Base-by-base conservation (phyloP, 2,888 invertebrate genomes). In the Dolichomitus sp. region DNA sequence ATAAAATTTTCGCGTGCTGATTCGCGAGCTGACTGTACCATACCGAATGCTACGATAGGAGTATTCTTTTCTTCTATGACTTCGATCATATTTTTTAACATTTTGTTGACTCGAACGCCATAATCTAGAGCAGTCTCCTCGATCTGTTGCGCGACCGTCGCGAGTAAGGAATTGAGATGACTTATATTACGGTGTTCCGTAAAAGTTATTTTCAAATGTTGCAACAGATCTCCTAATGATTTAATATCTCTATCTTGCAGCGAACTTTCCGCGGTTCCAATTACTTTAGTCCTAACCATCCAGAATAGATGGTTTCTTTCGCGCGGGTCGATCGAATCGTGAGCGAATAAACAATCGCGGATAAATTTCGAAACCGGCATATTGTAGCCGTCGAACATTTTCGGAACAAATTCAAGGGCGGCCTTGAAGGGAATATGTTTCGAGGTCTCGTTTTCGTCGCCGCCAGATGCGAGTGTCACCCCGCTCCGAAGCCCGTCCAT, bases 341-440 rank as follows among this genome's bases (percentile, higher is more conserved):
- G 48, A 4, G 48, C 27, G 33, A 23, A 68, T 1, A 68, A 6
- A 19, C 68, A 68, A 50, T 68, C 68, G 54, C 27, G 54, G 7
- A 54, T 54, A 54, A 54, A 54, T 54, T 54, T 54, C 19, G 54
- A 54, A 0, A 45, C 14, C 17, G 19, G 48, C 68, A 68, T 68
- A 23, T 68, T 68, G n/a, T 48, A 30, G 4, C 68, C 48, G 27
- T 68, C 68, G 12, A 68, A 68, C 3, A 6, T 68, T 27, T 68
- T 68, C 4, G 50, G 68, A 23, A 68, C n/a, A 12, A 48, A 48
- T 33, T 68, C 42, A 7, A 68, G 42, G 2, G 68, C 68, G 33
- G 68, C 17, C 14, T 48, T 48, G 27, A 68, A 68, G 4, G 68
- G 68, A 12, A 68, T 68, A 6, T 54, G 12, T 19, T 19, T 54